Conservation (phyloP, 2,113 vertebrate genomes). For the Podocnemis expansa region DNA sequence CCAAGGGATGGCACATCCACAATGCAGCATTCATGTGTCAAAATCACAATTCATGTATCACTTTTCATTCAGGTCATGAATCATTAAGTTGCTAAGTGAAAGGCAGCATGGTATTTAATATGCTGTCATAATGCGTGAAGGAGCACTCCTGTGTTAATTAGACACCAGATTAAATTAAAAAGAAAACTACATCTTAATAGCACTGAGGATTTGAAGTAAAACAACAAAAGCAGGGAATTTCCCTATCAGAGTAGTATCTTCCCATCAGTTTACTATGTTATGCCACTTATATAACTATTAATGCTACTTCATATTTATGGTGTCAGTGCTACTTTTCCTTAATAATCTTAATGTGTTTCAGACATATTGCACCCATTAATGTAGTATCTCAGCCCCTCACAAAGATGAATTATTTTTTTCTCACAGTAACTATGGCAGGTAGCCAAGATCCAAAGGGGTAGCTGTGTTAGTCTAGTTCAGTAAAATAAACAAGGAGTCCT, state of each 20-base stretch:
- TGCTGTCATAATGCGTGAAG: constrained; percentile 11
- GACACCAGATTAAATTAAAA: constrained; percentile 47
- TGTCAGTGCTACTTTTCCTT: not conserved
- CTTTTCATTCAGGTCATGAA: not conserved
- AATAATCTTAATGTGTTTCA: not conserved
- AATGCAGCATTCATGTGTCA: not conserved
- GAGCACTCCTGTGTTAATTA: constrained; percentile 21
- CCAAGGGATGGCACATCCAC: not conserved
- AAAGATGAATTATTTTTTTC: not conserved
- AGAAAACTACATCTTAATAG: constrained; percentile 13
- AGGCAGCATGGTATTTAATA: constrained; percentile 35
- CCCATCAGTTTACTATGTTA: not conserved
- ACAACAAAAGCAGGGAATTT: not conserved
- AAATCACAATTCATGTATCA: not conserved
- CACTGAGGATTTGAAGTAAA: not conserved
- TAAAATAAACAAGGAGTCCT: too few species aligned
- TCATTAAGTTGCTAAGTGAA: constrained; percentile 47
- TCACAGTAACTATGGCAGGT: not conserved
- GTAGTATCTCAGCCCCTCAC: not conserved
- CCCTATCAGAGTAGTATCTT: not conserved
- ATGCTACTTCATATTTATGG: not conserved
- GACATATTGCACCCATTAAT: not conserved
- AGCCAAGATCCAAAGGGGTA: too few species aligned
- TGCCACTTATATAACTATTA: not conserved
- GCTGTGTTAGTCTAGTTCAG: too few species aligned